Conservation (phyloP, 2,888 invertebrate genomes). For the Crematogaster levior region DNA sequence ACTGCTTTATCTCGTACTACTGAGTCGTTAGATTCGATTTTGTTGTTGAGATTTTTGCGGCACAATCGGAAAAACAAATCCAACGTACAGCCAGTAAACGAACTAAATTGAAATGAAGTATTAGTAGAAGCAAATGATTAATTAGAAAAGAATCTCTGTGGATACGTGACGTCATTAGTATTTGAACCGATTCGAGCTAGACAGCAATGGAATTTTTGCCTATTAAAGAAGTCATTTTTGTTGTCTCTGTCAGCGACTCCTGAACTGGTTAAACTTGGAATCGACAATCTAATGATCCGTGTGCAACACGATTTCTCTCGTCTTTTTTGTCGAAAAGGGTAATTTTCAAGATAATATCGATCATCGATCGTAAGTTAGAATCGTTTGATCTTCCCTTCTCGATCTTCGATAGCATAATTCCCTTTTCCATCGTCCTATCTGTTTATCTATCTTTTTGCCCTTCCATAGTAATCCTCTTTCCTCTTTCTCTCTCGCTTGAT, state of each 20-base stretch:
- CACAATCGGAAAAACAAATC: conserved; percentile 41
- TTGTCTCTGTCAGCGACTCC: conserved; percentile 6
- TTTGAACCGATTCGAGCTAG: conserved; percentile 29
- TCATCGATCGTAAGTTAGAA: conserved; percentile 19
- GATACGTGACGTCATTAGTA: conserved; percentile 6
- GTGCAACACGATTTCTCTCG: conserved; percentile 8
- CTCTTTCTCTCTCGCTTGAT: conserved; percentile 17
- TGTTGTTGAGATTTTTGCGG: conserved; percentile 5
- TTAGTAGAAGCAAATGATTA: not conserved
- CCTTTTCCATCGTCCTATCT: conserved; percentile 7
- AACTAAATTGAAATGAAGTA: not conserved
- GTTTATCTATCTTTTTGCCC: conserved; percentile 29
- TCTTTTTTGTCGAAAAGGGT: not conserved
- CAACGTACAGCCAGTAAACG: not conserved
- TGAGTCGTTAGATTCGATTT: conserved; percentile 23
- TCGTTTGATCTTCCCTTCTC: conserved; percentile 41
- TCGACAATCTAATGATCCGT: conserved; percentile 55
- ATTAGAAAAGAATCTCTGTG: not conserved
- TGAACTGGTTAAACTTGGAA: conserved; percentile 32
- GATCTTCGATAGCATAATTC: conserved; percentile 8
- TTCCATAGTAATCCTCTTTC: not conserved
- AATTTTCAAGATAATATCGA: conserved; percentile 49
- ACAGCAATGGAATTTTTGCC: conserved; percentile 43
- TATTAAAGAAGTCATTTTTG: conserved; percentile 45
- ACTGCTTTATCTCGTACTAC: conserved; percentile 20